Evolutionary conservation across 1,140 invertebrate species (phyloP), one percentile per base, ranked within the genome.

Genomic region (Nomia melanderi): DNA sequence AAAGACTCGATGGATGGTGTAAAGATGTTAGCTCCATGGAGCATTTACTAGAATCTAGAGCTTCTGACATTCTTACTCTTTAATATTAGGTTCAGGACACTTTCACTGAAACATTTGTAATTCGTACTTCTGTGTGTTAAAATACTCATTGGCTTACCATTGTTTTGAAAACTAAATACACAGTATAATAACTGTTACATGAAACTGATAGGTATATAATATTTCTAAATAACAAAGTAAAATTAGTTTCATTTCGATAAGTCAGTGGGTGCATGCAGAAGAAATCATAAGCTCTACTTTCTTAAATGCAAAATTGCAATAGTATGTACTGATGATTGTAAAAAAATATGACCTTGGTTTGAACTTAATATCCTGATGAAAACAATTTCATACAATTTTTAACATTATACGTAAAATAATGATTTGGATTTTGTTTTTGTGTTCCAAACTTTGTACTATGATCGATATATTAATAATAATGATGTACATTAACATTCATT

Each of bases 21-120:
- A 95, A 95, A 84, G 96, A 97, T 87, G 96, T 98, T 9, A 94
- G 94, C 79, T 94, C 94, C 39, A 97, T 98, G 96, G 96, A 97
- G 89, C 92, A 93, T 79, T 89, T 97, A 63, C 93, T 98, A 63
- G 96, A 98, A 93, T 94, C 94, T 25, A 95, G 96, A 89, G 97
- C 96, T 31, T 95, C 94, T 71, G 97, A 98, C 90, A 97, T 98
- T 89, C 93, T 98, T 69, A 97, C 96, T 50, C 91, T 95, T 74
- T 95, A 93, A 94, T 76, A 59, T 67, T 76, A 76, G 39, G 17
- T 59, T 59, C 23, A 3, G 27, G 27, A 36, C 39, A 47, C 25
- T 59, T 39, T 50, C 39, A 59, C 47, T 33, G 14, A 78, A 64
- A 53, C 25, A 44, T 78, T 53, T 66, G 44, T 65, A 74, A 78